A percentile compares a stretch with the other conserved stretches of the same genome.
Evolutionary conservation across 2,797 vertebrate species (phyloP).

Genomic region (Neopelma chrysocephalum): DNA sequence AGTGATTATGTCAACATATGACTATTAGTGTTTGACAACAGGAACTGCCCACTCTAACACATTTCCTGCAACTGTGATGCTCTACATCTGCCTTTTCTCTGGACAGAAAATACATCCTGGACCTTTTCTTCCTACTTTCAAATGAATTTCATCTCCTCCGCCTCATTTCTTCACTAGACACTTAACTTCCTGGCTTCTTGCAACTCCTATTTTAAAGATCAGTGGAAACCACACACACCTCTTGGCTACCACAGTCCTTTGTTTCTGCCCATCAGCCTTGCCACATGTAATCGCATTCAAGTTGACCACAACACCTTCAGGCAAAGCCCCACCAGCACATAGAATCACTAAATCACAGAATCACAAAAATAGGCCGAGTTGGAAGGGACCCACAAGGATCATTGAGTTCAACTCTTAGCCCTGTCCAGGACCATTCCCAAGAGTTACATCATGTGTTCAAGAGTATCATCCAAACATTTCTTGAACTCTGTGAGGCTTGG

Average conservation of each 20-base stretch:
- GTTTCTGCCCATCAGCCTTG: neutral
- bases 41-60: slow-evolving; percentile 31
- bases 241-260: neutral
- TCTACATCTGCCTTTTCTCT: neutral
- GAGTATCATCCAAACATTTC: too few relatives aligned
- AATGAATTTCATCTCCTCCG: neutral
- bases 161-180: neutral
- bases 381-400: too few relatives aligned
- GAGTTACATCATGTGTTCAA: too few relatives aligned
- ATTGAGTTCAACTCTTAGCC: too few relatives aligned
- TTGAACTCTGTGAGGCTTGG: too few relatives aligned
- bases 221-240: neutral
- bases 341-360: too few relatives aligned
- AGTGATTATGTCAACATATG: neutral
- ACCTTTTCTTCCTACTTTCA: neutral
- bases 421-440: too few relatives aligned
- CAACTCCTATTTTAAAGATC: neutral
- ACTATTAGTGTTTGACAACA: slow-evolving; percentile 22
- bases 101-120: neutral
- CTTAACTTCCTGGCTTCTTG: neutral
- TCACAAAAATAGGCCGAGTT: too few relatives aligned
- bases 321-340: too few relatives aligned
- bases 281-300: too few relatives aligned
- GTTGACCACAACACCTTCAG: too few relatives aligned
- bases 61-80: slow-evolving; percentile 10